Evolutionary conservation across 2,113 vertebrate species (phyloP), one percentile per base, ranked within the genome.

Genomic region (Rousettus leschenaultii): DNA sequence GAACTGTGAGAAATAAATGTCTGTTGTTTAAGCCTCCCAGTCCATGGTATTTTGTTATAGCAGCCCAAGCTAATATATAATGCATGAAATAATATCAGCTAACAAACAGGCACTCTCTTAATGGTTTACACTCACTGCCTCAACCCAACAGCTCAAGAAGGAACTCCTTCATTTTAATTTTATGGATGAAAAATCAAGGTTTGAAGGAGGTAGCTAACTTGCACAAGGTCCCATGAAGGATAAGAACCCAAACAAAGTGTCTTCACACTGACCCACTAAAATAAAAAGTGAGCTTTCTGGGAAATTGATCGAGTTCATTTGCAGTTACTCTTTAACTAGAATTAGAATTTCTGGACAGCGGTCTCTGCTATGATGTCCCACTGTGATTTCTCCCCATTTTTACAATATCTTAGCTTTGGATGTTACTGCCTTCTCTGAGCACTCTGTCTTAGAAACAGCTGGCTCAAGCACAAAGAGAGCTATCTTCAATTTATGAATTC

Each of bases 401-500:
- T 95, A 95, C 89, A 77, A 61, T 96, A 89, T 97, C 98, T 98
- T 98, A 96, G 73, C 91, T 98, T 97, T 97, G 97, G 87, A 83
- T 97, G 93, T 90, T 94, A 95, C 95, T 97, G 86, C 91, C 95
- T 95, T 95, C 98, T 97, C 91, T 79, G 92, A 97, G 95, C 35
- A 97, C 88, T 98, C 97, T 97, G 63, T 97, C 97, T 98, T 97
- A 97, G 96, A 97, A 40, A 0, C 98, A 98, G 98, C 94, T 98
- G 98, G 96, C 80, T 98, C 97, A 96, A 95, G 93, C 95, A 98
- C 97, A 98, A 98, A 98, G 92, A 98, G 97, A 98, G 94, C 91
- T 97, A 98, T 97, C 96, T 95, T 98, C 95, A 97, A 97, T 98
- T 98, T 98, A 98, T 98, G 97, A 98, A 98, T 98, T 98, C 97